These are phyloP conservation scores for Ophthalmolycus amberensis DNA, from an alignment of 2,113 vertebrate genomes.

Conservation along the genomic window DNA sequence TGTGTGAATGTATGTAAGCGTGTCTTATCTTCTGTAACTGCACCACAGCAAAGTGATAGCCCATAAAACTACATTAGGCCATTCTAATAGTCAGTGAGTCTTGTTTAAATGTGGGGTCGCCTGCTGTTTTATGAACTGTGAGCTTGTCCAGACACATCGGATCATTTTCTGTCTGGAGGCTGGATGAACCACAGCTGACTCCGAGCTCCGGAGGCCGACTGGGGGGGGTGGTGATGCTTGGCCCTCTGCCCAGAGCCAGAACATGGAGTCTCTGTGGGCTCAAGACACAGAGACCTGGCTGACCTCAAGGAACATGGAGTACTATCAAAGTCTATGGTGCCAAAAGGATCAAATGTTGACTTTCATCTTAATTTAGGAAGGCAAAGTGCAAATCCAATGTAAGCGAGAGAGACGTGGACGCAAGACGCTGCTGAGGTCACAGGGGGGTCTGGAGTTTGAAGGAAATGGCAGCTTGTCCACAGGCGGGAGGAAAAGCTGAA, in stretches of 20 bases:
- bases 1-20: not conserved
- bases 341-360: slow-evolving; percentile 44
- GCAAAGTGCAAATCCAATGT: slow-evolving; percentile 27
- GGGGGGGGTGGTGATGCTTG: slow-evolving; percentile 41
- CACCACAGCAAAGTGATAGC: slow-evolving; percentile 2
- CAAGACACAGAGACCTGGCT: slow-evolving; percentile 18
- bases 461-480: slow-evolving; percentile 38
- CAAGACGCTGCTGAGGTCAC: slow-evolving; percentile 37
- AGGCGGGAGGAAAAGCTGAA: slow-evolving; percentile 11
- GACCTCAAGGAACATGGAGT: slow-evolving; percentile 39
- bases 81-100: not conserved
- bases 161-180: slow-evolving; percentile 62
- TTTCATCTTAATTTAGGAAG: slow-evolving; percentile 32
- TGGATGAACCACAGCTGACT: slow-evolving; percentile 57
- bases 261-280: slow-evolving; percentile 41
- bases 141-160: slow-evolving; percentile 66
- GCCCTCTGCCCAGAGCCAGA: slow-evolving; percentile 45
- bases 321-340: slow-evolving; percentile 22
- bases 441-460: slow-evolving; percentile 1
- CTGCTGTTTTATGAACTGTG: slow-evolving; percentile 46
- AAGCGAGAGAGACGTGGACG: not conserved
- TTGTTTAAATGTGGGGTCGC: not conserved
- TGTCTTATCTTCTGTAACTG: not conserved
- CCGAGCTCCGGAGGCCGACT: slow-evolving; percentile 19
- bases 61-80: slow-evolving; percentile 6